A percentile compares a stretch with the other conserved stretches of the same genome.
phyloP scores from a whole-genome alignment of 2,888 invertebrate genomes.

The Microplitis deprimator region DNA sequence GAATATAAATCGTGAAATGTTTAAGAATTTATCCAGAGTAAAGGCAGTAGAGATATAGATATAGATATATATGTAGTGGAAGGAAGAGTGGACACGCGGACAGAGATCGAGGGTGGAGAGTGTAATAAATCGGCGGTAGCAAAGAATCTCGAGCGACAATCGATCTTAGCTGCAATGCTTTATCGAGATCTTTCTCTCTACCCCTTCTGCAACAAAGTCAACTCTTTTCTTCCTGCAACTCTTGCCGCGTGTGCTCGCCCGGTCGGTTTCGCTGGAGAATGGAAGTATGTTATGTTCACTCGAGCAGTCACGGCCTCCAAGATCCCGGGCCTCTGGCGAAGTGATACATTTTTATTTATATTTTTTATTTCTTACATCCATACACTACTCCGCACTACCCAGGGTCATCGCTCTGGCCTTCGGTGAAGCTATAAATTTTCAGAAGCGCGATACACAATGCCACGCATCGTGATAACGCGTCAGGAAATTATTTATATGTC shows the following conservation, averaged over 20 bases:
- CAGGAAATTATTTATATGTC: conserved; percentile 43
- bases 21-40: background rate
- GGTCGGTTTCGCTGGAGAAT: background rate
- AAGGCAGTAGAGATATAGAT: background rate
- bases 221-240: background rate
- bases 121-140: conserved; percentile 55
- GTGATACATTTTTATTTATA: conserved; percentile 50
- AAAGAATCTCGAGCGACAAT: conserved; percentile 62
- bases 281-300: background rate
- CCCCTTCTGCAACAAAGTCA: conserved; percentile 35
- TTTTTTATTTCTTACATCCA: background rate
- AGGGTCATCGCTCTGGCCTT: conserved; percentile 45
- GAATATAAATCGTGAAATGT: background rate
- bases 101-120: conserved; percentile 52
- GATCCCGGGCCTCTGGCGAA: conserved; percentile 51
- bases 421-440: conserved; percentile 43
- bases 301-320: conserved; percentile 41
- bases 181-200: conserved; percentile 58
- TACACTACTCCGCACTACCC: background rate
- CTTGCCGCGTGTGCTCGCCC: background rate
- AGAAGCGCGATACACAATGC: conserved; percentile 42
- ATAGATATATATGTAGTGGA: conserved; percentile 29
- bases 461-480: conserved; percentile 42
- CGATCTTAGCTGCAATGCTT: conserved; percentile 60
- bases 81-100: conserved; percentile 49